Percentiles rank a stretch among this genome's conserved stretches.
Conservation (phyloP, 2,113 vertebrate species). For the Oncorhynchus keta region DNA sequence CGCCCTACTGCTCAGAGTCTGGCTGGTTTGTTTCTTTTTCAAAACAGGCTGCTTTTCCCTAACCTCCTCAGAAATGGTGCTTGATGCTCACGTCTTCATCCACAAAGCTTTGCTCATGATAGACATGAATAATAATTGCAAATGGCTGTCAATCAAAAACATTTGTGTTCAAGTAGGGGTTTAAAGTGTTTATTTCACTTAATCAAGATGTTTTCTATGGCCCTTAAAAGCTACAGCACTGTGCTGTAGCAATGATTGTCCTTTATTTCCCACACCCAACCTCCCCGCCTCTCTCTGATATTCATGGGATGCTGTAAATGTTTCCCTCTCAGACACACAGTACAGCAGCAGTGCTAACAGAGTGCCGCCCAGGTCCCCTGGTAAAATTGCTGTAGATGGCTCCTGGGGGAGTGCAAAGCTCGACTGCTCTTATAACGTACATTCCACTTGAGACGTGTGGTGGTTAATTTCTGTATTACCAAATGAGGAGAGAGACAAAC, state of each 20-base stretch:
- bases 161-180: constrained; percentile 19
- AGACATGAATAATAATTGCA: too few species aligned
- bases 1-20: too few species aligned
- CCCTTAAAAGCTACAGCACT: not conserved
- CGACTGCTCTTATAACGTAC: constrained; percentile 39
- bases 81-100: too few species aligned
- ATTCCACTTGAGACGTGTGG: constrained; percentile 27
- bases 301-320: constrained; percentile 4
- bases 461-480: too few species aligned
- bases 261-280: not conserved
- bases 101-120: too few species aligned
- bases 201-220: not conserved
- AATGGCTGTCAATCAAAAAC: too few species aligned
- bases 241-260: not conserved
- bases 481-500: too few species aligned
- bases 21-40: too few species aligned
- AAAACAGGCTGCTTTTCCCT: too few species aligned
- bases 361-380: constrained; percentile 27
- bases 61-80: too few species aligned
- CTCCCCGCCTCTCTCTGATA: not conserved
- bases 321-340: not conserved
- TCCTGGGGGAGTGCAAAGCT: constrained; percentile 39
- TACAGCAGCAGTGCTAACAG: constrained; percentile 44
- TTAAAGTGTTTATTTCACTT: not conserved
- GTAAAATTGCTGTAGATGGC: constrained; percentile 53